Conservation (phyloP, 1,140 invertebrate genomes). For the Orius insidiosus region DNA sequence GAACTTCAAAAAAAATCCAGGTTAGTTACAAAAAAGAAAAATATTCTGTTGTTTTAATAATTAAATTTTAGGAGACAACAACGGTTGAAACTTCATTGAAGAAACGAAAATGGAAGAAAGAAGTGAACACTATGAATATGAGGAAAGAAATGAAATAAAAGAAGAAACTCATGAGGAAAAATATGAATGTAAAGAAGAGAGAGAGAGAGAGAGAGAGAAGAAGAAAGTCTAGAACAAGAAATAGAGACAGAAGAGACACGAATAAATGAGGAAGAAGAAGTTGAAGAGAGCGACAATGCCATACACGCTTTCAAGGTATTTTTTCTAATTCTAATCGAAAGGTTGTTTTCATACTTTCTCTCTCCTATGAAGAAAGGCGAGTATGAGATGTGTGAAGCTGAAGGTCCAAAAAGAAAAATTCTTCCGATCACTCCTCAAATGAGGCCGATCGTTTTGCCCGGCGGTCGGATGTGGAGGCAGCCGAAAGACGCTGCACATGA, state of each 20-base stretch:
- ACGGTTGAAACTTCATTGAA: not conserved
- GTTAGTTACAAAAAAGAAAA: too few species aligned
- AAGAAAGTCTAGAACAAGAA: constrained; percentile 3
- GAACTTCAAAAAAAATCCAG: too few species aligned
- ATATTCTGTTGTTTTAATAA: too few species aligned
- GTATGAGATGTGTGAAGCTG: constrained; percentile 12
- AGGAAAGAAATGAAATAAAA: constrained; percentile 5
- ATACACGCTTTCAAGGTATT: too few species aligned
- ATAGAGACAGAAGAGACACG: not conserved
- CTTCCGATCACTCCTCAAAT: constrained; percentile 34
- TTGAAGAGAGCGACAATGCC: too few species aligned
- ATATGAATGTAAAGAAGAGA: not conserved
- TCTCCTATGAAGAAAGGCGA: constrained; percentile 5
- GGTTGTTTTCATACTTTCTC: too few species aligned
- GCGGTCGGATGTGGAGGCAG: constrained; percentile 51
- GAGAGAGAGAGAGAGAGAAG: constrained; percentile 1
- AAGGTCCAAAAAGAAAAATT: constrained; percentile 7
- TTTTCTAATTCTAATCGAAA: too few species aligned
- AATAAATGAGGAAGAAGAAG: too few species aligned
- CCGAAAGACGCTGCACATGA: constrained; percentile 63
- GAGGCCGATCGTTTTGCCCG: constrained; percentile 41
- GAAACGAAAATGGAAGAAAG: not conserved
- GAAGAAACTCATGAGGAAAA: too few species aligned
- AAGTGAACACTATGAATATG: not conserved
- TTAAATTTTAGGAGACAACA: not conserved